Evolutionary conservation across 1,140 invertebrate genomes (phyloP).

Genomic region (Lepidurus couesii): DNA sequence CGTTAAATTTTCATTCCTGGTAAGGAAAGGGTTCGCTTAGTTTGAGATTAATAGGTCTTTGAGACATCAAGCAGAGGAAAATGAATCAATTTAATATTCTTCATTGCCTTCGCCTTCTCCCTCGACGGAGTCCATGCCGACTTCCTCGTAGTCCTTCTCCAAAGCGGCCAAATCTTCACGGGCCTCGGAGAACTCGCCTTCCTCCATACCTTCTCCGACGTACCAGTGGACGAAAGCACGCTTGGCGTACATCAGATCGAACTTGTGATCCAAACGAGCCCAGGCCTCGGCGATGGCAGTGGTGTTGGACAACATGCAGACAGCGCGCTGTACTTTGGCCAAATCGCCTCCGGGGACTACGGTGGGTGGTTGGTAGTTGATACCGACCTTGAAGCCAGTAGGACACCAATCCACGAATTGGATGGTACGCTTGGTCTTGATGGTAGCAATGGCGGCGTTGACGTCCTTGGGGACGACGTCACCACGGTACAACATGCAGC

Average conservation of each 20-base stretch:
- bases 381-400: slow-evolving; percentile 66
- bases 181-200: slow-evolving; percentile 78
- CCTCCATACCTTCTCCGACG: slow-evolving; percentile 77
- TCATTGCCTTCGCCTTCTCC: slow-evolving; percentile 46
- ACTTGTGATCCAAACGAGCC: slow-evolving; percentile 64
- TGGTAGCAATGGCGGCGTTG: slow-evolving; percentile 74
- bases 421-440: slow-evolving; percentile 76
- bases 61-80: too few relatives aligned
- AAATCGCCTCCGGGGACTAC: slow-evolving; percentile 57
- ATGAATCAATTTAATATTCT: slow-evolving; percentile 30
- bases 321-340: slow-evolving; percentile 50
- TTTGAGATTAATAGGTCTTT: too few relatives aligned
- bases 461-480: slow-evolving; percentile 73
- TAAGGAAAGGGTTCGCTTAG: too few relatives aligned
- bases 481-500: slow-evolving; percentile 68
- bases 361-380: slow-evolving; percentile 52
- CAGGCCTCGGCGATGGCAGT: slow-evolving; percentile 66
- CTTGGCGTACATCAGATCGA: slow-evolving; percentile 67
- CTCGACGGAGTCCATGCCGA: slow-evolving; percentile 58
- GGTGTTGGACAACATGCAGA: slow-evolving; percentile 73
- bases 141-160: slow-evolving; percentile 79
- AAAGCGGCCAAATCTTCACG: slow-evolving; percentile 76
- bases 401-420: slow-evolving; percentile 90
- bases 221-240: slow-evolving; percentile 81
- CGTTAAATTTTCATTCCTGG: too few relatives aligned